A percentile compares a stretch with the other conserved stretches of the same genome.
These are phyloP conservation scores for Orientallactaga bullata DNA, from an alignment of 2,113 vertebrate species.

Conservation along the genomic window DNA sequence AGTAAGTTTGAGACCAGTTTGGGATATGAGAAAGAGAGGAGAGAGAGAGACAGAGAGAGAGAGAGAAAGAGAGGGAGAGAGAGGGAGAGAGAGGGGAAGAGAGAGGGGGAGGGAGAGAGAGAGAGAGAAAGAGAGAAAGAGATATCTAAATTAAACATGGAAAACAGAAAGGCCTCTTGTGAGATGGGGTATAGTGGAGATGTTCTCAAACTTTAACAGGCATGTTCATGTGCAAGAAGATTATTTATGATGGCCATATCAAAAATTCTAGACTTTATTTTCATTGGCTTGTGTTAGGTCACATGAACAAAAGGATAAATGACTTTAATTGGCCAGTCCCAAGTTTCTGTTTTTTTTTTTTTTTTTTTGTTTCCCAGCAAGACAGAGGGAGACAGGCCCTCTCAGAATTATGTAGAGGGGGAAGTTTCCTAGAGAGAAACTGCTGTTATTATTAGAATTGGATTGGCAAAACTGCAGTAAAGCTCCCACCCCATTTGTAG, in stretches of 20 bases:
- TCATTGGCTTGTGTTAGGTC: slow-evolving; percentile 9
- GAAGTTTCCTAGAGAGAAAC: neutral
- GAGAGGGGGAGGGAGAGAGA: too few relatives aligned
- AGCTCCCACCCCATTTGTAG: neutral
- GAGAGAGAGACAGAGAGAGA: too few relatives aligned
- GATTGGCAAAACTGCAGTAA: neutral
- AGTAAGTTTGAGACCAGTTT: too few relatives aligned
- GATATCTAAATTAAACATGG: neutral
- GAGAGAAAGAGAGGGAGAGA: too few relatives aligned
- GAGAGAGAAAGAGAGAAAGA: too few relatives aligned
- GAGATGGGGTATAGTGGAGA: accelerated
- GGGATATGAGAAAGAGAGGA: too few relatives aligned
- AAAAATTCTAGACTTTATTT: neutral
- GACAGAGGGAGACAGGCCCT: neutral
- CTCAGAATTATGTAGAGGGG: neutral
- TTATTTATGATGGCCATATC: neutral
- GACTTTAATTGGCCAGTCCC: neutral
- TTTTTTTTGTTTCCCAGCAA: neutral
- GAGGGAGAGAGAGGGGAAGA: too few relatives aligned
- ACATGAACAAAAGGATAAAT: neutral
- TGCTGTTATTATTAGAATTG: neutral
- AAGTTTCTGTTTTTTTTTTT: neutral
- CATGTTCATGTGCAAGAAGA: accelerated
- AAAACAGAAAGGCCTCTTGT: neutral
- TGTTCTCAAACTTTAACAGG: too few relatives aligned